These are phyloP conservation scores for Leptoteleia sp. DNA, from an alignment of 1,140 invertebrate species.

Conservation along the genomic window DNA sequence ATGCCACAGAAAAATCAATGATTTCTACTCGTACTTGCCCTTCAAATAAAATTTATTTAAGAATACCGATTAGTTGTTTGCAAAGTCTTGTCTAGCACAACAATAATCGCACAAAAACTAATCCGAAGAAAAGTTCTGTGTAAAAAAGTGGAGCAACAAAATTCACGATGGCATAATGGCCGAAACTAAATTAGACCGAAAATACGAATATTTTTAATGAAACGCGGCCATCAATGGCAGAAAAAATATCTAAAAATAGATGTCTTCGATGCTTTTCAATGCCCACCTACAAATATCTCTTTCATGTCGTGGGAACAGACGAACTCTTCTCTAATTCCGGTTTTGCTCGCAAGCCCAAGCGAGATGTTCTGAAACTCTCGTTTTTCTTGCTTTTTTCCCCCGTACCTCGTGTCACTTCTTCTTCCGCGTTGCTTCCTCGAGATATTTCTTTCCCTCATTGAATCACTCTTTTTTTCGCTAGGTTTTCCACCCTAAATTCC, in stretches of 20 bases:
- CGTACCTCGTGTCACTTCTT: conserved; percentile 53
- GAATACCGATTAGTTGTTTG: not conserved
- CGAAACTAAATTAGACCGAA: not conserved
- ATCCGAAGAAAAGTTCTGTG: not conserved
- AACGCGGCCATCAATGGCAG: conserved; percentile 5
- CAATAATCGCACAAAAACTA: not conserved
- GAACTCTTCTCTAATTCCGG: conserved; percentile 61
- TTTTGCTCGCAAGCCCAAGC: conserved; percentile 44
- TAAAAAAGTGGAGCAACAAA: not conserved
- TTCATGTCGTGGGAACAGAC: conserved; percentile 62
- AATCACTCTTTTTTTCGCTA: conserved; percentile 48
- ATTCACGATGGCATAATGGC: not conserved
- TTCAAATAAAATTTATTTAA: not conserved
- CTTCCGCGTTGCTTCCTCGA: conserved; percentile 41
- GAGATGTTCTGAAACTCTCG: conserved; percentile 54
- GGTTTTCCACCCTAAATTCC: conserved; percentile 6
- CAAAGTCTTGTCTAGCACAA: not conserved
- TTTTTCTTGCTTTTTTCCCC: conserved; percentile 53
- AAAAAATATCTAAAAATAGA: conserved; percentile 49
- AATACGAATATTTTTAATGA: conserved; percentile 43
- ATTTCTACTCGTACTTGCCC: not conserved
- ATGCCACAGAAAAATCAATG: too few species aligned
- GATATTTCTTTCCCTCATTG: conserved; percentile 59
- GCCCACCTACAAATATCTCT: conserved; percentile 58
- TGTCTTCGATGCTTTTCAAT: conserved; percentile 54